A percentile compares a stretch with the other conserved stretches of the same genome.
phyloP scores from a whole-genome alignment of 64 coral and sea anemone genomes.

The Montipora foliosa region DNA sequence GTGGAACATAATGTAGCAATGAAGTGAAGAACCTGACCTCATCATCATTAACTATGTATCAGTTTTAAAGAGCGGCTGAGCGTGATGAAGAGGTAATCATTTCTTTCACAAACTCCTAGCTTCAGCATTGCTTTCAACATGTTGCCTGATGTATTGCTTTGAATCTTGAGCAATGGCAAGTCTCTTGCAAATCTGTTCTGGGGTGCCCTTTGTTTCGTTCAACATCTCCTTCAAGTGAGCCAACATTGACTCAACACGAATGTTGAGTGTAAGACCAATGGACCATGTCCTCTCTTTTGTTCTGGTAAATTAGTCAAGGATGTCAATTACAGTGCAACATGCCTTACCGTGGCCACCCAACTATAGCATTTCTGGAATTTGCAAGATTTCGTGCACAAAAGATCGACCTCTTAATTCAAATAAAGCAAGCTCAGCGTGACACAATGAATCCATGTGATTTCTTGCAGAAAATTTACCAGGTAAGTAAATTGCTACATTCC shows the following conservation, averaged over 20 bases:
- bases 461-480: constrained; percentile 15
- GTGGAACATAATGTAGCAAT: constrained; percentile 47
- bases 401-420: neutral
- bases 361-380: no score
- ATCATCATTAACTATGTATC: constrained; percentile 38
- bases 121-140: constrained; percentile 13
- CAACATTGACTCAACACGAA: constrained; percentile 71
- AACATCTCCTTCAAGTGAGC: constrained; percentile 65
- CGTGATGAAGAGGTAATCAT: neutral
- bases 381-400: no score
- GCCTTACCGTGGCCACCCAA: no score
- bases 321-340: constrained; percentile 1
- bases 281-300: no score
- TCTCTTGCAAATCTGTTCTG: constrained; percentile 66
- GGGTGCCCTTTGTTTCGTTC: constrained; percentile 67
- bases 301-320: no score
- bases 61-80: neutral
- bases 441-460: constrained; percentile 48
- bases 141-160: constrained; percentile 10
- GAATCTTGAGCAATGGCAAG: constrained; percentile 64
- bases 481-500: neutral
- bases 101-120: constrained; percentile 32
- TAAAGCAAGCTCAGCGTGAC: constrained; percentile 57
- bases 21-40: constrained; percentile 60
- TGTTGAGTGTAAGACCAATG: constrained; percentile 44